phyloP scores from a whole-genome alignment of 2,888 invertebrate genomes.

The Mimas tiliae region DNA sequence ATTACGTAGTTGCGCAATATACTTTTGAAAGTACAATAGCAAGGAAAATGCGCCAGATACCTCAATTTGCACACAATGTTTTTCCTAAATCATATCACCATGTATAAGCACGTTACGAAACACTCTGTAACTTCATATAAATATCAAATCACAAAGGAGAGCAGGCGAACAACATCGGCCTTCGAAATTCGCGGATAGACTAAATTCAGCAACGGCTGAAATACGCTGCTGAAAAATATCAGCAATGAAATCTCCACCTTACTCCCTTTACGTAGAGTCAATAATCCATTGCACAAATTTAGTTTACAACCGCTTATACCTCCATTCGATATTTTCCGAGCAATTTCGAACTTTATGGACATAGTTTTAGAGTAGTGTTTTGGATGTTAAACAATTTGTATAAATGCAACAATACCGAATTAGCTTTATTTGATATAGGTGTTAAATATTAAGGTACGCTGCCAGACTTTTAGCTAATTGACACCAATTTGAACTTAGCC shows the following conservation, averaged over 20 bases:
- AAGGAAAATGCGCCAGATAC: neutral
- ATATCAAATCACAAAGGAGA: slow-evolving; percentile 30
- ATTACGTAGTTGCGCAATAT: neutral
- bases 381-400: neutral
- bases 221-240: slow-evolving; percentile 25
- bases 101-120: slow-evolving; percentile 21
- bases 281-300: slow-evolving; percentile 19
- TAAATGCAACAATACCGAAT: slow-evolving; percentile 31
- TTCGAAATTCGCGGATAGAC: slow-evolving; percentile 42
- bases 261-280: neutral
- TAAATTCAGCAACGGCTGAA: slow-evolving; percentile 40
- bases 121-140: slow-evolving; percentile 27
- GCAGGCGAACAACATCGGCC: slow-evolving; percentile 43
- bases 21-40: neutral
- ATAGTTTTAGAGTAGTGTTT: slow-evolving; percentile 6
- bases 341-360: neutral
- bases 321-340: neutral
- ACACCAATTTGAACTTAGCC: slow-evolving; percentile 19
- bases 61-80: neutral
- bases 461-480: slow-evolving; percentile 22
- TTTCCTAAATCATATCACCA: neutral
- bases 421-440: slow-evolving; percentile 34
- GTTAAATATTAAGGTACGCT: slow-evolving; percentile 25
- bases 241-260: slow-evolving; percentile 24
- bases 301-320: slow-evolving; percentile 11